Evolutionary conservation across 2,113 vertebrate genomes (phyloP).

Genomic region (Ciconia stormi): DNA sequence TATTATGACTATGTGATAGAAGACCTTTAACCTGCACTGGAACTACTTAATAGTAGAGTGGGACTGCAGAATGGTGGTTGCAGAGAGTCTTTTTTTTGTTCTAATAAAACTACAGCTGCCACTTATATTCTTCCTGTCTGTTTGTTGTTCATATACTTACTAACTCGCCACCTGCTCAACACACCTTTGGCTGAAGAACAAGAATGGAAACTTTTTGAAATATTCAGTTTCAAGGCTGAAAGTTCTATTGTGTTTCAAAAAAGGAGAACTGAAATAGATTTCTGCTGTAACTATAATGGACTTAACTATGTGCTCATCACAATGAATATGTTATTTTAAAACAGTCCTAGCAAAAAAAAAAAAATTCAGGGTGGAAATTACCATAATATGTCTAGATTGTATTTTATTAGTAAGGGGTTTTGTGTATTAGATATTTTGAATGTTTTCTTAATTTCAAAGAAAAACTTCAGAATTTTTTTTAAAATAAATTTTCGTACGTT

Average conservation of each 20-base stretch:
- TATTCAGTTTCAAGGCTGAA: not conserved
- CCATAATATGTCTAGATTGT: not conserved
- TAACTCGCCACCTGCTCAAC: not conserved
- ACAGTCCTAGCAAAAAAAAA: not conserved
- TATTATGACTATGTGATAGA: not conserved
- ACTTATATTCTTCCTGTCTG: not conserved
- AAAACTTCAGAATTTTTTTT: not conserved
- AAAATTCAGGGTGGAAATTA: not conserved
- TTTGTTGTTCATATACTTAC: not conserved
- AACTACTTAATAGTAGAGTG: not conserved
- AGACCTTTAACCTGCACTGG: not conserved
- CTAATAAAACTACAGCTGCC: not conserved
- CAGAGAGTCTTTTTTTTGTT: not conserved
- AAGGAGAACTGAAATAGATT: not conserved
- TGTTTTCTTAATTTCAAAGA: not conserved
- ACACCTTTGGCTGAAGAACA: conserved; percentile 30
- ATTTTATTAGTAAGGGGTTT: not conserved
- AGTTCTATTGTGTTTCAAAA: not conserved
- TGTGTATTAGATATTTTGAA: not conserved
- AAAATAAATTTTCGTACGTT: not conserved
- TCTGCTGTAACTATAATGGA: not conserved
- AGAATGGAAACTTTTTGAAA: not conserved
- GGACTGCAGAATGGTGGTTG: not conserved
- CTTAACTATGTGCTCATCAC: not conserved
- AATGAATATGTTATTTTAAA: not conserved